Evolutionary conservation across 2,888 invertebrate genomes (phyloP).

Genomic region (Philonicus albiceps): DNA sequence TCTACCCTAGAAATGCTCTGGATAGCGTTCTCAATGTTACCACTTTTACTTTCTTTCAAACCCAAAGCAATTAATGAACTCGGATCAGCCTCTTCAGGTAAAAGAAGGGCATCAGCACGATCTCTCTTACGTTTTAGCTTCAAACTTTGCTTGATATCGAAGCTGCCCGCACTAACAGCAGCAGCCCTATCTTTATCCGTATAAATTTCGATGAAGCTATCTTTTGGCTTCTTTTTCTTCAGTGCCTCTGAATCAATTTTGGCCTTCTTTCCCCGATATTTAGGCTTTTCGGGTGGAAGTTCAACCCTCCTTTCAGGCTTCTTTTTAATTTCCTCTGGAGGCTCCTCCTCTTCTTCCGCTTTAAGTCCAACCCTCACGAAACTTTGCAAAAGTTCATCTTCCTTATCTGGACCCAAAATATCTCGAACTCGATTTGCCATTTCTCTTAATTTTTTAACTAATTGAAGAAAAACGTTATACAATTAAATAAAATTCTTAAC

Average conservation of each 20-base stretch:
- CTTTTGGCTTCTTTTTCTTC: slow-evolving; percentile 59
- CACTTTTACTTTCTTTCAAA: slow-evolving; percentile 77
- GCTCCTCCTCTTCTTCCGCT: slow-evolving; percentile 65
- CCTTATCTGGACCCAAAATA: slow-evolving; percentile 73
- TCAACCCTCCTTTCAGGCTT: slow-evolving; percentile 33
- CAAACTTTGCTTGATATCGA: slow-evolving; percentile 85
- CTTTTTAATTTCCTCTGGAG: slow-evolving; percentile 43
- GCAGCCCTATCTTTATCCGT: slow-evolving; percentile 92
- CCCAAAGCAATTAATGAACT: slow-evolving; percentile 79
- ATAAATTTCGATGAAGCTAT: slow-evolving; percentile 76
- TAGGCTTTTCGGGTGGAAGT: slow-evolving; percentile 52
- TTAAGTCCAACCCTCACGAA: slow-evolving; percentile 76
- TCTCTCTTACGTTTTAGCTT: slow-evolving; percentile 82
- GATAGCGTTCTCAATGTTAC: slow-evolving; percentile 76
- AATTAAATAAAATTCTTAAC: background rate
- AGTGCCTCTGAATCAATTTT: slow-evolving; percentile 56
- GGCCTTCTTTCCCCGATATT: slow-evolving; percentile 53
- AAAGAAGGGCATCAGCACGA: slow-evolving; percentile 73
- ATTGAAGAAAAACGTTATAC: background rate
- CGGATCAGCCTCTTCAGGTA: slow-evolving; percentile 82
- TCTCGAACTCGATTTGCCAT: slow-evolving; percentile 62
- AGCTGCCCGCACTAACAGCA: slow-evolving; percentile 78
- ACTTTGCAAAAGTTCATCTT: slow-evolving; percentile 80
- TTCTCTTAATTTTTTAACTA: background rate
- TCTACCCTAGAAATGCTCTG: slow-evolving; percentile 79